Conservation (phyloP, 2,797 vertebrate species). For the Sebastes ruberrimus region DNA sequence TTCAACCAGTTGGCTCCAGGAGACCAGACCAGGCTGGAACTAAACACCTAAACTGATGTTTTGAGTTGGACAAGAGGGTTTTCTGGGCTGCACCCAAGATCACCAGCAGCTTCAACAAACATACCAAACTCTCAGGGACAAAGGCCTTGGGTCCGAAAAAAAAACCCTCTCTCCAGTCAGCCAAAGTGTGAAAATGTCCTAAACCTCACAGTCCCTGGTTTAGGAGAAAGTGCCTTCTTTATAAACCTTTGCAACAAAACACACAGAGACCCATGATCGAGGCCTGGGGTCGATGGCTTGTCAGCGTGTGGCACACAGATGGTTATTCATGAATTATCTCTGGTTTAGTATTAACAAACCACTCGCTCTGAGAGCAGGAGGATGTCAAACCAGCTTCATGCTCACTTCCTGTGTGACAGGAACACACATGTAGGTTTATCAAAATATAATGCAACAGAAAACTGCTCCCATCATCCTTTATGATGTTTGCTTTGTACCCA, state of each 20-base stretch:
- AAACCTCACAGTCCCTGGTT: neutral
- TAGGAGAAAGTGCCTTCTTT: neutral
- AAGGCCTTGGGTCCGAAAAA: neutral
- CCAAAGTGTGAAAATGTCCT: neutral
- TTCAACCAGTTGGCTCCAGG: too few species aligned
- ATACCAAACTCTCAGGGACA: neutral
- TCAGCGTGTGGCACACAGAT: neutral
- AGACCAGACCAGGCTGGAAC: too few species aligned
- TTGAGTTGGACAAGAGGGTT: neutral
- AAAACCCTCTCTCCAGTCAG: neutral
- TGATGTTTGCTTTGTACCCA: conserved; percentile 28
- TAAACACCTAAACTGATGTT: too few species aligned
- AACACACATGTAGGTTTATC: neutral
- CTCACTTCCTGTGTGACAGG: conserved; percentile 2
- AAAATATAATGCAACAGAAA: neutral
- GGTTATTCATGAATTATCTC: neutral
- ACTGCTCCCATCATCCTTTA: conserved; percentile 25
- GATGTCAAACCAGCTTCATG: neutral
- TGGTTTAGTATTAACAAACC: conserved; percentile 1
- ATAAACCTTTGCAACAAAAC: neutral
- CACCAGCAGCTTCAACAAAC: neutral
- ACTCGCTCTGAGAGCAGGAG: neutral
- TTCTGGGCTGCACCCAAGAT: neutral
- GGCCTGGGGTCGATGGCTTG: neutral
- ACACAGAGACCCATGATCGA: neutral